These are phyloP conservation scores for Amphibalanus amphitrite DNA, from an alignment of 1,140 invertebrate genomes.

Conservation along the genomic window DNA sequence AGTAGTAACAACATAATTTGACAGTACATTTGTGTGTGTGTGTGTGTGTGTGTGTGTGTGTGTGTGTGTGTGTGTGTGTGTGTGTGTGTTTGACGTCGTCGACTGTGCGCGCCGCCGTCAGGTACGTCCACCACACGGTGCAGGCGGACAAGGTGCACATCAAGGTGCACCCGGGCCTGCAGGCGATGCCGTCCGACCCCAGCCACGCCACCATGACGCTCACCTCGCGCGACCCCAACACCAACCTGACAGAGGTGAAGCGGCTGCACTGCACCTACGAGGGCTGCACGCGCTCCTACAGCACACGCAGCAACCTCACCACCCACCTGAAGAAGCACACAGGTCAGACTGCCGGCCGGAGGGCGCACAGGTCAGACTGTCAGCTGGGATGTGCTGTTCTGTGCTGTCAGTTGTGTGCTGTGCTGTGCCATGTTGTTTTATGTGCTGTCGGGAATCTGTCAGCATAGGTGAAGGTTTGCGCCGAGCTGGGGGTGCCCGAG, in stretches of 20 bases:
- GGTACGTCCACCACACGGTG: slow-evolving; percentile 47
- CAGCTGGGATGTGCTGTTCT: no score
- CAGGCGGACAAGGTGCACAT: slow-evolving; percentile 48
- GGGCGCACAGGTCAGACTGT: no score
- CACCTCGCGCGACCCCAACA: slow-evolving; percentile 41
- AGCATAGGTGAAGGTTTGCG: no score
- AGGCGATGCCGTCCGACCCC: slow-evolving; percentile 40
- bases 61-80: slow-evolving; percentile 26
- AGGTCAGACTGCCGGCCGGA: slow-evolving; percentile 52
- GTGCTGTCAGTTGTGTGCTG: no score
- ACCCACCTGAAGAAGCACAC: slow-evolving; percentile 92
- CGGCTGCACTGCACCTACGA: slow-evolving; percentile 74
- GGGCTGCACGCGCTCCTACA: slow-evolving; percentile 75
- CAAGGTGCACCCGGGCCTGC: slow-evolving; percentile 41
- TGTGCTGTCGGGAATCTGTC: no score
- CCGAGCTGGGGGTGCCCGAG: no score
- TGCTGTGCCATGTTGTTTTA: no score
- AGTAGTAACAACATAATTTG: no score
- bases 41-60: no score
- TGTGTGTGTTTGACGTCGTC: no score
- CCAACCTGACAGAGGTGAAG: slow-evolving; percentile 43
- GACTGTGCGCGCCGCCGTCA: slow-evolving; percentile 46
- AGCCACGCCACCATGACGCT: slow-evolving; percentile 46
- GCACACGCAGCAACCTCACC: slow-evolving; percentile 79
- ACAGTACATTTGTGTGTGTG: no score